phyloP scores from a whole-genome alignment of 2,888 invertebrate species.

The Aelia acuminata region DNA sequence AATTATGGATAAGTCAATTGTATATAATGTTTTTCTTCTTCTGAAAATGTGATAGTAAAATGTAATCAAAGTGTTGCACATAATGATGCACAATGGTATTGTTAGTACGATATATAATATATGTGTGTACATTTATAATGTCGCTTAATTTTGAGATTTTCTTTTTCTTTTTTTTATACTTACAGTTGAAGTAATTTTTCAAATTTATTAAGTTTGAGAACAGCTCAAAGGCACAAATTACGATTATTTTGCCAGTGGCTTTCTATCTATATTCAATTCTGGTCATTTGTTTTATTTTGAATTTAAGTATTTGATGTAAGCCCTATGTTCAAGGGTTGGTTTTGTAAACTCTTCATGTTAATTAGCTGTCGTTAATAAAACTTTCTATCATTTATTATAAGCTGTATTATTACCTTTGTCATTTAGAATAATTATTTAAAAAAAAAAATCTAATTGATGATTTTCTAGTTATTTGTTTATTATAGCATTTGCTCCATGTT shows the following conservation, averaged over 20 bases:
- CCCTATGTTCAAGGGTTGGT: neutral
- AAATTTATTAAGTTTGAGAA: neutral
- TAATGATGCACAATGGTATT: neutral
- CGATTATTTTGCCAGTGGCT: neutral
- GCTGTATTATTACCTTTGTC: neutral
- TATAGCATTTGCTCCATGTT: neutral
- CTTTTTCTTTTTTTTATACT: neutral
- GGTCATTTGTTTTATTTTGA: slow-evolving; percentile 12
- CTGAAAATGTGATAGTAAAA: slow-evolving; percentile 43
- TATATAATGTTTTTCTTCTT: slow-evolving; percentile 24
- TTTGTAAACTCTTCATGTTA: neutral
- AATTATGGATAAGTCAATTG: neutral
- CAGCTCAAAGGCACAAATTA: neutral
- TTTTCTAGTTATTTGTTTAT: neutral
- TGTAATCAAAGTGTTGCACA: neutral
- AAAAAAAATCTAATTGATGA: neutral
- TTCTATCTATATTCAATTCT: neutral
- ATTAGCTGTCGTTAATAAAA: neutral
- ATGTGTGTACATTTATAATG: neutral
- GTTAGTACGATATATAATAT: slow-evolving; percentile 11
- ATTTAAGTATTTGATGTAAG: slow-evolving; percentile 30
- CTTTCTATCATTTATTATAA: neutral
- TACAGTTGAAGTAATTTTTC: neutral
- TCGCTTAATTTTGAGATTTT: neutral
- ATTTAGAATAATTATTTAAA: neutral